Conservation (phyloP, 2,113 vertebrate genomes). For the Tor tambroides region DNA sequence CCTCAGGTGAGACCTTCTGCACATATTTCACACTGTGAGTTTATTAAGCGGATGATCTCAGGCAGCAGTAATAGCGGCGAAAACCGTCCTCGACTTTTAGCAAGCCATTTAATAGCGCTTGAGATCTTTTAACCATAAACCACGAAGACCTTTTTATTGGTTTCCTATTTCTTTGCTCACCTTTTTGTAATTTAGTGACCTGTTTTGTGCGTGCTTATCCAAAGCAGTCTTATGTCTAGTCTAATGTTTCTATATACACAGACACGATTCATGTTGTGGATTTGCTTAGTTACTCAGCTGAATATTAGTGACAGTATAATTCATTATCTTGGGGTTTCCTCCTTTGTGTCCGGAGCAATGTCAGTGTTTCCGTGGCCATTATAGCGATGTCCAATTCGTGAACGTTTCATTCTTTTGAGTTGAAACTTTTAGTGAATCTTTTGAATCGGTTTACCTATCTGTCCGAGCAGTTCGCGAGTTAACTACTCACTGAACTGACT, state of each 20-base stretch:
- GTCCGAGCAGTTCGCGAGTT: not conserved
- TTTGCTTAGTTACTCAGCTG: not conserved
- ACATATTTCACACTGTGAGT: slow-evolving; percentile 2
- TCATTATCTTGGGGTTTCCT: not conserved
- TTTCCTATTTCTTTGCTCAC: not conserved
- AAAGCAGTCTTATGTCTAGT: not conserved
- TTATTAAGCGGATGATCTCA: not conserved
- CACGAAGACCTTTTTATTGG: not conserved
- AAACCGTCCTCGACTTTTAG: not conserved
- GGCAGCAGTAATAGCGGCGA: not conserved
- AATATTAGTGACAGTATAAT: not conserved
- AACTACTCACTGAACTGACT: not conserved
- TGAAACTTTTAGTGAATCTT: not conserved
- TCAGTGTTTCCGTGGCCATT: slow-evolving; percentile 28
- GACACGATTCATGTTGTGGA: not conserved
- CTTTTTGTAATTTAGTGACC: not conserved
- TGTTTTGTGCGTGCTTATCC: not conserved
- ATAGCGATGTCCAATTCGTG: not conserved
- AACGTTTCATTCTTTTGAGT: not conserved
- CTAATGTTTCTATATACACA: not conserved
- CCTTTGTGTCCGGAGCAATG: not conserved
- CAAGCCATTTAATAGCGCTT: not conserved
- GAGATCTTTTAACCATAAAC: not conserved
- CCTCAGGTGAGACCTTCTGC: slow-evolving; percentile 34
- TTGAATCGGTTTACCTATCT: not conserved